These are phyloP conservation scores for Fistularia tabacaria DNA, from an alignment of 2,797 vertebrate genomes.

Conservation along the genomic window DNA sequence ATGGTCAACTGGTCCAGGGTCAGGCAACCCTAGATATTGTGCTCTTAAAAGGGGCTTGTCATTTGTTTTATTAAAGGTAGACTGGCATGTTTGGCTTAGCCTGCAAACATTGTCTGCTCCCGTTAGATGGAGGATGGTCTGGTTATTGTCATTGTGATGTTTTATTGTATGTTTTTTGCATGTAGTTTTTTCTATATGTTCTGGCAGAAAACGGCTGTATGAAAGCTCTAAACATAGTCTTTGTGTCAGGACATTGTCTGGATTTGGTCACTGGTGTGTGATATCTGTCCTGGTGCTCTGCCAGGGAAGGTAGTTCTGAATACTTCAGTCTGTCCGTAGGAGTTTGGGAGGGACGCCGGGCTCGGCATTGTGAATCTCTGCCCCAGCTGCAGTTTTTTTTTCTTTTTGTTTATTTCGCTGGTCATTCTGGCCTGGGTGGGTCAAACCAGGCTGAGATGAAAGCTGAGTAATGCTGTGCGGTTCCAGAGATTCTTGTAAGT, in stretches of 20 bases:
- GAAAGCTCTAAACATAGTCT: no score
- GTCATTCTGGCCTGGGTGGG: conserved; percentile 29
- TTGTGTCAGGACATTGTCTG: no score
- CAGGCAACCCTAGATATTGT: no score
- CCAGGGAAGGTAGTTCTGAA: conserved; percentile 15
- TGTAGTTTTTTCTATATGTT: no score
- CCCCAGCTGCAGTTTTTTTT: conserved; percentile 31
- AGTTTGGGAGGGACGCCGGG: conserved; percentile 18
- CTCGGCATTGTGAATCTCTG: conserved; percentile 11
- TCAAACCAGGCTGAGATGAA: conserved; percentile 39
- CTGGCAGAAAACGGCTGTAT: no score
- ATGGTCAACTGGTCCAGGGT: no score
- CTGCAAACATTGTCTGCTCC: conserved; percentile 11
- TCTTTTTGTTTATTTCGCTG: conserved; percentile 9
- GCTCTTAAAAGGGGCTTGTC: conserved; percentile 10
- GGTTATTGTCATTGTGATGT: conserved; percentile 9
- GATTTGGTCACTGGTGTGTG: background rate
- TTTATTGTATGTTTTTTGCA: background rate
- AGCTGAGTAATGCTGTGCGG: conserved; percentile 46
- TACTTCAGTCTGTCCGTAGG: conserved; percentile 10
- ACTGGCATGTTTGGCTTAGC: conserved; percentile 4
- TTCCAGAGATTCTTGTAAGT: conserved; percentile 51
- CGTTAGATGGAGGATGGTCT: conserved; percentile 1
- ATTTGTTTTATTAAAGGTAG: conserved; percentile 19
- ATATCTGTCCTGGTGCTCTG: conserved; percentile 21